Percentiles rank a stretch among this genome's conserved stretches.
Evolutionary conservation across 2,888 invertebrate species (phyloP).

Genomic region (Notocelia uddmanniana): DNA sequence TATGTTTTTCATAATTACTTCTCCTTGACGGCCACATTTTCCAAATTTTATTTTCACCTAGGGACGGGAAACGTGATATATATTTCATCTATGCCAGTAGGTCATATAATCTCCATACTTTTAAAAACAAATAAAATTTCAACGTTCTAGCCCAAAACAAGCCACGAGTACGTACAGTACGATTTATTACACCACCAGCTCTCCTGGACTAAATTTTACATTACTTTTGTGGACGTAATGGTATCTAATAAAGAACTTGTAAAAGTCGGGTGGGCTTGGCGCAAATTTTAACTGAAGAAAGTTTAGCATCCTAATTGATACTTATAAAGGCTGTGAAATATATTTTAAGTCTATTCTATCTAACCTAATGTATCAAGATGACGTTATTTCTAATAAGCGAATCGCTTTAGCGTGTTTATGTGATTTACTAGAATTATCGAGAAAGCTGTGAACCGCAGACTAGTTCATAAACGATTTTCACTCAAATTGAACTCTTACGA

Average conservation of each 20-base stretch:
- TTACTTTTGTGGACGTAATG: slow-evolving; percentile 37
- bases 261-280: slow-evolving; percentile 8
- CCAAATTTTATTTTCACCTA: slow-evolving; percentile 12
- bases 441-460: neutral
- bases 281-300: slow-evolving; percentile 28
- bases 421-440: neutral
- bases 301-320: slow-evolving; percentile 11
- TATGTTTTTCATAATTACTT: no score
- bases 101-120: slow-evolving; percentile 23
- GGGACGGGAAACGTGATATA: slow-evolving; percentile 17
- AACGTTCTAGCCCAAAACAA: neutral
- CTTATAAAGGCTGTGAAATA: neutral
- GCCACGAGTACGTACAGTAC: slow-evolving; percentile 5
- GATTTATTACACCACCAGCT: slow-evolving; percentile 29
- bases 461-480: slow-evolving; percentile 1
- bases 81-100: slow-evolving; percentile 15
- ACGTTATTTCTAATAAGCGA: neutral
- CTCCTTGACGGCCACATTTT: neutral
- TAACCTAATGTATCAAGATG: neutral
- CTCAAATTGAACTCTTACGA: slow-evolving; percentile 24
- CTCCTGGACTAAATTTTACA: slow-evolving; percentile 28
- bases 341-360: neutral
- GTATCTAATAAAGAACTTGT: slow-evolving; percentile 29
- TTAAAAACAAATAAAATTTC: slow-evolving; percentile 22
- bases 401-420: neutral